phyloP scores from a whole-genome alignment of 2,113 vertebrate genomes.

The Hassar affinis region DNA sequence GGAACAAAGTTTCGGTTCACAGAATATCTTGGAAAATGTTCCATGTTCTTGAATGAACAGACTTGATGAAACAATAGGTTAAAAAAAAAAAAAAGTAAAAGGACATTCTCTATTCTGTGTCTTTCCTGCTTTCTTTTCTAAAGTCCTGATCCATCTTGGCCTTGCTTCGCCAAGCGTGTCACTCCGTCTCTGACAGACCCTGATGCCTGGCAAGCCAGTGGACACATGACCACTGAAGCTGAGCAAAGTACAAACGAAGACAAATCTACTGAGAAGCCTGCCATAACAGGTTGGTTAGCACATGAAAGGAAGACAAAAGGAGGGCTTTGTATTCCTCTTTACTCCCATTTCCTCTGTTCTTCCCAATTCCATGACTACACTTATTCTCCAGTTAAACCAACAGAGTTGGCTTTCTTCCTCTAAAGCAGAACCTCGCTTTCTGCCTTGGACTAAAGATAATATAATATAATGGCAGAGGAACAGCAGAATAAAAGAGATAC shows the following conservation, averaged over 20 bases:
- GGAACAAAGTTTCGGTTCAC: slow-evolving; percentile 6
- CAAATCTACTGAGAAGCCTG: slow-evolving; percentile 58
- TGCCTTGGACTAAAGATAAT: not conserved
- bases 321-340: slow-evolving; percentile 44
- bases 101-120: not conserved
- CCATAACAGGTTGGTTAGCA: slow-evolving; percentile 61
- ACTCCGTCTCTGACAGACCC: slow-evolving; percentile 50
- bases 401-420: not conserved
- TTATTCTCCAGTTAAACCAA: slow-evolving; percentile 26
- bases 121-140: slow-evolving; percentile 20
- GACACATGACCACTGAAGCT: slow-evolving; percentile 59
- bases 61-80: not conserved
- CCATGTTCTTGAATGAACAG: not conserved
- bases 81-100: slow-evolving; percentile 13
- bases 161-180: slow-evolving; percentile 41
- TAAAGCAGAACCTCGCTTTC: not conserved
- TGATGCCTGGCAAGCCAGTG: slow-evolving; percentile 37
- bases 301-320: slow-evolving; percentile 56
- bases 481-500: not conserved
- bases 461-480: not conserved
- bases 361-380: slow-evolving; percentile 8
- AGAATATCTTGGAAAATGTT: slow-evolving; percentile 1
- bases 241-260: slow-evolving; percentile 62
- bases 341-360: slow-evolving; percentile 30
- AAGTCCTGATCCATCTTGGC: slow-evolving; percentile 28